phyloP scores from a whole-genome alignment of 2,888 invertebrate species.

The Morinoia aosen region DNA sequence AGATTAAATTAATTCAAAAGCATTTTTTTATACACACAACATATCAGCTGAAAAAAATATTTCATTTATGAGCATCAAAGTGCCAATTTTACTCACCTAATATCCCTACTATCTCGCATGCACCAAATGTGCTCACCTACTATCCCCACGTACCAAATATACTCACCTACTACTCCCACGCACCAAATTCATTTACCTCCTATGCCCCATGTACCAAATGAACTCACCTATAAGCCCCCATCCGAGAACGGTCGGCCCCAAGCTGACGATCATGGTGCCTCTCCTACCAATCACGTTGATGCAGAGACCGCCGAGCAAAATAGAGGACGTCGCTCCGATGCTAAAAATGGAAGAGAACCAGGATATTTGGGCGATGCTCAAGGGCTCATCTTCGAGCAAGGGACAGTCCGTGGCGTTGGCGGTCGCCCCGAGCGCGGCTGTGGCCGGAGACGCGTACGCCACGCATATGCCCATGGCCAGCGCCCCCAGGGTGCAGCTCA shows the following conservation, averaged over 20 bases:
- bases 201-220: neutral
- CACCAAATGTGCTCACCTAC: too few species aligned
- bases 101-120: too few species aligned
- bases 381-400: neutral
- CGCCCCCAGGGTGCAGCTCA: neutral
- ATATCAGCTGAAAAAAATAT: too few species aligned
- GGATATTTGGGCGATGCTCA: neutral
- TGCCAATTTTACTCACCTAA: too few species aligned
- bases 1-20: too few species aligned
- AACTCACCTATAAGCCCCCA: slow-evolving; percentile 79
- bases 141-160: too few species aligned
- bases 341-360: slow-evolving; percentile 43
- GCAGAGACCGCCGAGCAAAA: neutral
- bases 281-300: slow-evolving; percentile 34
- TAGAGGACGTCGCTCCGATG: neutral
- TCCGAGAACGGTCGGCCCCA: slow-evolving; percentile 79
- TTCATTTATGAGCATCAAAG: too few species aligned
- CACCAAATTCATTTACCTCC: too few species aligned
- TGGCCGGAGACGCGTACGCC: neutral
- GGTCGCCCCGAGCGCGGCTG: neutral
- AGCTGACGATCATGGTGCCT: slow-evolving; percentile 82
- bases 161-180: slow-evolving; percentile 79
- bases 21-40: too few species aligned
- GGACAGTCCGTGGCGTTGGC: neutral
- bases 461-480: neutral